Evolutionary conservation across 2,888 invertebrate genomes (phyloP).

Genomic region (Phaedon cochleariae): DNA sequence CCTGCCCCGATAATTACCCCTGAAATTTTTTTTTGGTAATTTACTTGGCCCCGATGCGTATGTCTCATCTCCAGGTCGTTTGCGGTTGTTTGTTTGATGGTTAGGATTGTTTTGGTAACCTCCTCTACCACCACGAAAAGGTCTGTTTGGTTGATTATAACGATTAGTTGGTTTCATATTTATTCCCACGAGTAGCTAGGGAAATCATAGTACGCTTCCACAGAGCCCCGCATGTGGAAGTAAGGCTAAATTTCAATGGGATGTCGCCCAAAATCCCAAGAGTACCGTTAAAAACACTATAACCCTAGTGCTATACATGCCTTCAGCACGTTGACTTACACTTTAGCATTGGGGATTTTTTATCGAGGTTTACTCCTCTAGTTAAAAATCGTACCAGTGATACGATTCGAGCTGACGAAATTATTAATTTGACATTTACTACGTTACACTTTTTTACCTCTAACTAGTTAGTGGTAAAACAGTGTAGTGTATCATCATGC

Average conservation of each 20-base stretch:
- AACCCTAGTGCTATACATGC: slow-evolving; percentile 31
- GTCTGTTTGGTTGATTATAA: slow-evolving; percentile 24
- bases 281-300: slow-evolving; percentile 31
- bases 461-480: too few species aligned
- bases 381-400: neutral
- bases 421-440: too few species aligned
- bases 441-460: too few species aligned
- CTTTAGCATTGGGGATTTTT: slow-evolving; percentile 34
- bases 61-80: neutral
- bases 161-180: slow-evolving; percentile 27
- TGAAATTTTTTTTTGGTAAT: neutral
- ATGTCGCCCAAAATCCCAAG: slow-evolving; percentile 27
- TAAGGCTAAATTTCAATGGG: slow-evolving; percentile 29
- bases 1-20: neutral
- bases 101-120: neutral
- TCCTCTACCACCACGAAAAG: slow-evolving; percentile 2
- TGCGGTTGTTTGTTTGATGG: slow-evolving; percentile 5
- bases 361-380: slow-evolving; percentile 33
- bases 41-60: neutral
- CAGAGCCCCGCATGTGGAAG: slow-evolving; percentile 34
- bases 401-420: too few species aligned
- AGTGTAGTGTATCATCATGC: too few species aligned
- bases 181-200: slow-evolving; percentile 36
- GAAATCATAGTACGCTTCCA: slow-evolving; percentile 27
- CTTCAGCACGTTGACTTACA: slow-evolving; percentile 31